Evolutionary conservation across 2,888 invertebrate species (phyloP).

Genomic region (Polia nebulosa): DNA sequence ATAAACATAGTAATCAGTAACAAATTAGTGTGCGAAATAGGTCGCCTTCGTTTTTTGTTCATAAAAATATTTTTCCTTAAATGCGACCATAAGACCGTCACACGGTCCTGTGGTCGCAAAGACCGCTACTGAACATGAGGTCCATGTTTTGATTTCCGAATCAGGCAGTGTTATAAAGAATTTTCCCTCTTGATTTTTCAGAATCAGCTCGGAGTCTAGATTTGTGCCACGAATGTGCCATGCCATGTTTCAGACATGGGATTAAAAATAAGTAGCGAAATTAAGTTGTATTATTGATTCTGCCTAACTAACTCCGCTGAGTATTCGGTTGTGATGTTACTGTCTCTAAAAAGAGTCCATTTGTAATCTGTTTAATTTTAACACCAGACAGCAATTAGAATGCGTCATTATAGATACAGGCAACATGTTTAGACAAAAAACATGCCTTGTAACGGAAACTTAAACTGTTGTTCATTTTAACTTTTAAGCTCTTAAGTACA

Average conservation of each 20-base stretch:
- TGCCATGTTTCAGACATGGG: too few species aligned
- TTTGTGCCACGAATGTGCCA: too few species aligned
- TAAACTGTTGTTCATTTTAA: constrained; percentile 34
- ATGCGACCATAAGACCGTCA: too few species aligned
- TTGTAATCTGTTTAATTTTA: constrained; percentile 50
- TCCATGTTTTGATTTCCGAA: too few species aligned
- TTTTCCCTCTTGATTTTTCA: background rate
- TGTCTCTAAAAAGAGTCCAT: too few species aligned
- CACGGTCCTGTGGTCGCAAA: background rate
- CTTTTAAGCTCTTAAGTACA: constrained; percentile 49
- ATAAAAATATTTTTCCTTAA: too few species aligned
- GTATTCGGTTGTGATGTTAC: background rate
- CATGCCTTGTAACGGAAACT: constrained; percentile 61
- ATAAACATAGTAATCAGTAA: too few species aligned
- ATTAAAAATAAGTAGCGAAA: background rate
- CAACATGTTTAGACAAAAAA: constrained; percentile 54
- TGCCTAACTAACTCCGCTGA: background rate
- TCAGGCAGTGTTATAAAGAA: too few species aligned
- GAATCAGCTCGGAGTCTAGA: background rate
- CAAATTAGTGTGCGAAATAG: too few species aligned
- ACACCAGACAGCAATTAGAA: constrained; percentile 47
- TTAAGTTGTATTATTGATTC: background rate
- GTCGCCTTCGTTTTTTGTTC: too few species aligned
- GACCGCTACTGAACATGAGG: too few species aligned
- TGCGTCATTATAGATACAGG: constrained; percentile 50